Percentiles rank a stretch among this genome's conserved stretches.
phyloP scores from a whole-genome alignment of 2,888 invertebrate genomes.

The Andrena bicolor region DNA sequence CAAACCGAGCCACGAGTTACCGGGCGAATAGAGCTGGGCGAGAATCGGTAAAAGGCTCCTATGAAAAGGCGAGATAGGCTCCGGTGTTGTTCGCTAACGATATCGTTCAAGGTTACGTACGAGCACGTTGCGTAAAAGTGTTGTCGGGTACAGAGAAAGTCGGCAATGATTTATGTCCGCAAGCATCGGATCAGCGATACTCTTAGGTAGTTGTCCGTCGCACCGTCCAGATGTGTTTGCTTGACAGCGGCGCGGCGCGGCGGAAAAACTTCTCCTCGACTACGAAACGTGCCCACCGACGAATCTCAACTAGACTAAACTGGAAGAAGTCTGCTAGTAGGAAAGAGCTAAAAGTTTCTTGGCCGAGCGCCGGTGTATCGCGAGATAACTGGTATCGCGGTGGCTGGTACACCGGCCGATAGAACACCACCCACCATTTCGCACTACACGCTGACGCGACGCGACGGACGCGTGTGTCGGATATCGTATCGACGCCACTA shows the following conservation, averaged over 20 bases:
- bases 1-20: too few relatives aligned
- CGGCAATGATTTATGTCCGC: too few relatives aligned
- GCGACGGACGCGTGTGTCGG: conserved; percentile 57
- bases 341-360: conserved; percentile 51
- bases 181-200: too few relatives aligned
- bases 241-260: not conserved
- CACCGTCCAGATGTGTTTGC: not conserved
- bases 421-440: conserved; percentile 70
- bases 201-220: not conserved
- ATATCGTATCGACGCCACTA: conserved; percentile 68
- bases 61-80: not conserved
- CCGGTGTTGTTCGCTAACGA: not conserved
- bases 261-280: too few relatives aligned
- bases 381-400: conserved; percentile 76
- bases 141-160: too few relatives aligned
- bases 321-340: conserved; percentile 32
- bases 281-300: not conserved
- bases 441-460: conserved; percentile 49
- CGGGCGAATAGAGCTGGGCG: not conserved
- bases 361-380: conserved; percentile 60
- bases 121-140: too few relatives aligned
- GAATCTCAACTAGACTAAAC: conserved; percentile 33
- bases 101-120: not conserved
- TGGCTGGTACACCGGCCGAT: conserved; percentile 69
- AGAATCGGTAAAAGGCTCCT: not conserved